These are phyloP conservation scores for Hirtodrosophila cameraria DNA, from an alignment of 2,888 invertebrate genomes.

Conservation along the genomic window DNA sequence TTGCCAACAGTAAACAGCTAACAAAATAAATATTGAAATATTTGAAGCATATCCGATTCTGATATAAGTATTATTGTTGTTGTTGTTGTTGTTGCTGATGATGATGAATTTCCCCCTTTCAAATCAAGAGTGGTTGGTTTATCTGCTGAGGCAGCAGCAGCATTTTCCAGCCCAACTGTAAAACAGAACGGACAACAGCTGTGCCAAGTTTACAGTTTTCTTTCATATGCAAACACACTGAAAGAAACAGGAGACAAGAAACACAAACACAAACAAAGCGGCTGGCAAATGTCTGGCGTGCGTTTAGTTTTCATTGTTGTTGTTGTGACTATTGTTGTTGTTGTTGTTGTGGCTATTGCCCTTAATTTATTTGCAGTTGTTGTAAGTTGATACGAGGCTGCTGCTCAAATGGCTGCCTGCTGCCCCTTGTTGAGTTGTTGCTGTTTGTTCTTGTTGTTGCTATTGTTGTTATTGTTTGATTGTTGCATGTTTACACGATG, in stretches of 20 bases:
- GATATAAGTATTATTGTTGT: background rate
- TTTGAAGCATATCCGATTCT: conserved; percentile 33
- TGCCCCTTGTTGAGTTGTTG: conserved; percentile 3
- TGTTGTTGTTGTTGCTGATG: conserved; percentile 5
- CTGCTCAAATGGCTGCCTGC: conserved; percentile 26
- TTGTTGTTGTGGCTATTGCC: conserved; percentile 48
- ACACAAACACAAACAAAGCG: conserved; percentile 2
- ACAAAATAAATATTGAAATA: conserved; percentile 61
- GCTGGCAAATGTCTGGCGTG: conserved; percentile 33
- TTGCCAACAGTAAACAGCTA: conserved; percentile 32
- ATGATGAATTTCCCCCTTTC: conserved; percentile 28
- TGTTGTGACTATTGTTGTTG: conserved; percentile 19
- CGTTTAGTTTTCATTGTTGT: conserved; percentile 28
- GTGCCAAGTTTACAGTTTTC: conserved; percentile 31
- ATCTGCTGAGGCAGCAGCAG: conserved; percentile 24
- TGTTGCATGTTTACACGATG: too few relatives aligned
- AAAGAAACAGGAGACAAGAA: too few relatives aligned
- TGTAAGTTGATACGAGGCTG: conserved; percentile 51
- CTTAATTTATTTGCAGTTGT: conserved; percentile 52
- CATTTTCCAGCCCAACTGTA: conserved; percentile 33
- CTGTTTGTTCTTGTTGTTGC: conserved; percentile 9
- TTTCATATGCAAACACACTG: conserved; percentile 10
- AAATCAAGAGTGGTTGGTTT: conserved; percentile 11
- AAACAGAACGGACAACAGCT: too few relatives aligned
- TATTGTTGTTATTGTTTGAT: too few relatives aligned